phyloP scores from a whole-genome alignment of 2,113 vertebrate species.

The Ochotona princeps region DNA sequence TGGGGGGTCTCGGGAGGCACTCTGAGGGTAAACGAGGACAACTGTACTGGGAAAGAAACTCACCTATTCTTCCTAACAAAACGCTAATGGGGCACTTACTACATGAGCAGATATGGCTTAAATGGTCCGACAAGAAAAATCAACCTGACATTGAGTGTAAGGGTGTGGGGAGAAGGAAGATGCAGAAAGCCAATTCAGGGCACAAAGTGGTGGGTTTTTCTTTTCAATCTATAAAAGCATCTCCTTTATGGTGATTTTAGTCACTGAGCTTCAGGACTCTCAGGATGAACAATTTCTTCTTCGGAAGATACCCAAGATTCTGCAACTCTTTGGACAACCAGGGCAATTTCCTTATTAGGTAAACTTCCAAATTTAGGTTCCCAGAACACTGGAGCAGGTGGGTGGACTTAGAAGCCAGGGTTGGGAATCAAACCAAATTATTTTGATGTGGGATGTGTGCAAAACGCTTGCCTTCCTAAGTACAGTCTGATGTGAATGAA shows the following conservation, averaged over 20 bases:
- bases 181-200: not conserved
- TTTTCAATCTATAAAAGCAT: conserved; percentile 57
- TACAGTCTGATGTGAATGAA: not conserved
- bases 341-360: not conserved
- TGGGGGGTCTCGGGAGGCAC: too few species aligned
- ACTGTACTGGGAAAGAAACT: not conserved
- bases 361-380: not conserved
- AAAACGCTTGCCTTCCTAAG: too few species aligned
- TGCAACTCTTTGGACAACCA: not conserved
- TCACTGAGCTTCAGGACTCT: conserved; percentile 18
- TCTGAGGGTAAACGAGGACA: too few species aligned
- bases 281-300: conserved; percentile 20
- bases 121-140: not conserved
- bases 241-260: conserved; percentile 33
- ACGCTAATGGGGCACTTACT: not conserved
- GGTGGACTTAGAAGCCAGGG: too few species aligned
- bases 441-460: too few species aligned
- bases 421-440: too few species aligned
- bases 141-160: not conserved
- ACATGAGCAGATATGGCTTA: not conserved
- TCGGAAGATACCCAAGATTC: not conserved
- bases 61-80: not conserved
- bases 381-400: not conserved
- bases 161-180: not conserved
- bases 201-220: not conserved